These are phyloP conservation scores for Deroptyus accipitrinus DNA, from an alignment of 2,113 vertebrate genomes.

Conservation along the genomic window DNA sequence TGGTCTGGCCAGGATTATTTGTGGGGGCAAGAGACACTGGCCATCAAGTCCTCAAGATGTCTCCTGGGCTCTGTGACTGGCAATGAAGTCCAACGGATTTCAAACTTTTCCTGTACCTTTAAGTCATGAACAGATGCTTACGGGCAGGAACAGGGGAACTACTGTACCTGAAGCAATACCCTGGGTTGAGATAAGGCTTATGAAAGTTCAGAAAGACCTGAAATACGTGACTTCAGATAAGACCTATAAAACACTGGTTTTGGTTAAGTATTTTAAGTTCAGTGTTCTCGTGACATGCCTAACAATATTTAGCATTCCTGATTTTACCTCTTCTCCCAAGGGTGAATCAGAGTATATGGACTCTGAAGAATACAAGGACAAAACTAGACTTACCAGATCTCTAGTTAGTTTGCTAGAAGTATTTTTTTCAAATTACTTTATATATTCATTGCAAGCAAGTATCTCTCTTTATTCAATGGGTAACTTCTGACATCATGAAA, in stretches of 20 bases:
- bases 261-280: not conserved
- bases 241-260: not conserved
- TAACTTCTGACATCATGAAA: not conserved
- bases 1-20: not conserved
- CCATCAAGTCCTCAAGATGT: not conserved
- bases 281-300: not conserved
- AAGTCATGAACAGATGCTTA: not conserved
- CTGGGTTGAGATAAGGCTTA: not conserved
- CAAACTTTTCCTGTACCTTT: not conserved
- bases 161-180: not conserved
- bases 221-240: not conserved
- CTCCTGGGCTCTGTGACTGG: not conserved
- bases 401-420: not conserved
- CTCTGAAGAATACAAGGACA: not conserved
- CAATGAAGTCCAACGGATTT: not conserved
- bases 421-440: not conserved
- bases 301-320: not conserved
- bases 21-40: not conserved
- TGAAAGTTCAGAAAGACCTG: not conserved
- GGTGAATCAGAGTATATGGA: not conserved
- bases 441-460: not conserved
- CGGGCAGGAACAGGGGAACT: not conserved
- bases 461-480: not conserved
- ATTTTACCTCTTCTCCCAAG: not conserved
- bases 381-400: not conserved